Evolutionary conservation across 92 coral and sea anemone species (phyloP), one percentile per base, ranked within the genome.

Genomic region (Diadumene lineata): DNA sequence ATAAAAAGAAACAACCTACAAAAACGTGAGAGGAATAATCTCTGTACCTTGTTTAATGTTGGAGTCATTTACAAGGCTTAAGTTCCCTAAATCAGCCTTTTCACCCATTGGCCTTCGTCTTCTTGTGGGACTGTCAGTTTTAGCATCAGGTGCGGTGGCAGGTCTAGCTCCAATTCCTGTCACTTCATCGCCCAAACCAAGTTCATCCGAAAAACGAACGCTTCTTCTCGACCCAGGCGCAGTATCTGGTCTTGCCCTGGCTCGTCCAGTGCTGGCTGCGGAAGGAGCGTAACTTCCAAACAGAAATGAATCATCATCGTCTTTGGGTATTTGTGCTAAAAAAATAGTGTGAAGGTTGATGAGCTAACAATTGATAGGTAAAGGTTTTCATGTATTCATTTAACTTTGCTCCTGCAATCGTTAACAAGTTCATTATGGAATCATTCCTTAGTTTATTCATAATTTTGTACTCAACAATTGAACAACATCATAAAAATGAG

Each of bases 261-360:
- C 72, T 22, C 89, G 88, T 1, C 97, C 88, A 19, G 85, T 88
- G 13, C 92, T 78, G 29, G 90, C 97, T 55, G 98, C 97, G 22
- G 97, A 92, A 11, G 99, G 99, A 75, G 82, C 92, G 82, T 96
- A 96, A 57, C 96, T 87, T 28, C 99, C 99, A 75, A 96, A 96
- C 83, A 86, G 93, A 71, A 96, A 96, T 21, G 97, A 74, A 11
- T 94, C 98, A 55, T 92, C 97, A 11, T 72, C 77, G 0, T 72
- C 77, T 72, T 72, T 72, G 21, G 66, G 50, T n/a, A 24, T 28
- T 32, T 44, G 77, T 25, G 66, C 77, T 72, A 38, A 22, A n/a
- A n/a, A n/a, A n/a, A n/a, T n/a, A n/a, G n/a, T n/a, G n/a, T n/a
- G n/a, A n/a, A n/a, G n/a, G n/a, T n/a, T n/a, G n/a, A n/a, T n/a